Evolutionary conservation across 2,797 vertebrate genomes (phyloP).

Genomic region (Onychomys torridus): DNA sequence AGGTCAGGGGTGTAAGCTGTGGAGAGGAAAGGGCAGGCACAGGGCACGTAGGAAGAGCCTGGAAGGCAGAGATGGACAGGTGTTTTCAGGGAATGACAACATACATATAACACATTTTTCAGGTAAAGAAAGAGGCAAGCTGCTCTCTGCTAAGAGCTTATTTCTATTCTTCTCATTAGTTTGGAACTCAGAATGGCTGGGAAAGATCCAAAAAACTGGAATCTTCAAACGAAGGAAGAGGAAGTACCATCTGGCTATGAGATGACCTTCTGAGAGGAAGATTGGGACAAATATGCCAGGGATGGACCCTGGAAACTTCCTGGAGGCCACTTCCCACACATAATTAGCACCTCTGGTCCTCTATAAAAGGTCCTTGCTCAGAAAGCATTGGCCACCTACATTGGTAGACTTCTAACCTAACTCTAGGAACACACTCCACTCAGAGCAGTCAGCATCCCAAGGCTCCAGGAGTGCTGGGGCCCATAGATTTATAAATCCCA

Average conservation of each 20-base stretch:
- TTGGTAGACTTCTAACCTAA: background rate
- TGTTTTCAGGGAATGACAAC: background rate
- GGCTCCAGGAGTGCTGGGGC: too few relatives aligned
- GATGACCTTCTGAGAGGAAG: background rate
- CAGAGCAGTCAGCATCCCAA: accelerated
- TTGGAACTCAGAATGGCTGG: background rate
- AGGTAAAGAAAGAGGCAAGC: background rate
- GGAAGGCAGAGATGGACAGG: background rate
- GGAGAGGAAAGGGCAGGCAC: background rate
- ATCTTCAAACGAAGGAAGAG: background rate
- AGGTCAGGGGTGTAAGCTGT: background rate
- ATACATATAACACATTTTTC: background rate
- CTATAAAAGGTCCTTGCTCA: background rate
- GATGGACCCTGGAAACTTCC: background rate
- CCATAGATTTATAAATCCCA: background rate
- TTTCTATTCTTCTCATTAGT: background rate
- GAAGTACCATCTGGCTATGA: background rate
- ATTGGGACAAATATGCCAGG: background rate
- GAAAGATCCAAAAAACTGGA: background rate
- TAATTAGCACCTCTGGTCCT: background rate
- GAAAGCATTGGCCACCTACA: background rate
- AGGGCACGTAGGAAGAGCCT: background rate
- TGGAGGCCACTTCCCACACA: background rate
- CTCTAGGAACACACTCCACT: accelerated
- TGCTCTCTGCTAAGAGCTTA: background rate